Conservation (phyloP, 2,888 invertebrate genomes). For the Chaetogeoica ovagalla region DNA sequence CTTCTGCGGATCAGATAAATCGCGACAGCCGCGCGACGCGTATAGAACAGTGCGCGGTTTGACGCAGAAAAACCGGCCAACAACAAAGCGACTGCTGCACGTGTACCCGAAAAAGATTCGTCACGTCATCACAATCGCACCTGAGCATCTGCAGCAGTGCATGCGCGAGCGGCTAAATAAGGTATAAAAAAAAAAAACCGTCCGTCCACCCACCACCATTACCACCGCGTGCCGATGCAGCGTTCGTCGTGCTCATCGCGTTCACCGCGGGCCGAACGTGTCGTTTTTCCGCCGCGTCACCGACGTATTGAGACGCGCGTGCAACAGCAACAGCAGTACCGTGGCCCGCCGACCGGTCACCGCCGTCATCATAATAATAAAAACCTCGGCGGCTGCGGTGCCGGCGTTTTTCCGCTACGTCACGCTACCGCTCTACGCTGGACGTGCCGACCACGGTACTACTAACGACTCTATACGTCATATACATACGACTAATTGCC, state of each 20-base stretch:
- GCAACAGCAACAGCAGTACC: no score
- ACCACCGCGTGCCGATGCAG: no score
- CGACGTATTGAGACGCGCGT: conserved; percentile 38
- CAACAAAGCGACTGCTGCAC: no score
- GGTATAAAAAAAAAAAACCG: conserved; percentile 13
- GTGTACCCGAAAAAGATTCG: not conserved
- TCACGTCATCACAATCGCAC: conserved; percentile 31
- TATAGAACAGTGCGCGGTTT: not conserved
- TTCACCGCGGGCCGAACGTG: not conserved
- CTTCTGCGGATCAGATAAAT: not conserved
- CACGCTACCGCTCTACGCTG: conserved; percentile 33
- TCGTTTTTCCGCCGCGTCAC: conserved; percentile 50
- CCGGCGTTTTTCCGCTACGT: conserved; percentile 51
- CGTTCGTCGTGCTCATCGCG: no score
- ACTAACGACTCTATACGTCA: conserved; percentile 21
- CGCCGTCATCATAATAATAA: conserved; percentile 23
- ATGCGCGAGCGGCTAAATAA: conserved; percentile 4
- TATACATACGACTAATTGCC: conserved; percentile 39
- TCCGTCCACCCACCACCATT: no score
- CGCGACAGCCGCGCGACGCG: no score
- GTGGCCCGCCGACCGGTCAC: conserved; percentile 15
- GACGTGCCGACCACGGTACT: not conserved
- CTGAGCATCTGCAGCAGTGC: not conserved
- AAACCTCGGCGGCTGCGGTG: no score
- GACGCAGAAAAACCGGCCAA: no score